A percentile compares a stretch with the other conserved stretches of the same genome.
Evolutionary conservation across 2,797 vertebrate species (phyloP).

Genomic region (Labeo calbasu): DNA sequence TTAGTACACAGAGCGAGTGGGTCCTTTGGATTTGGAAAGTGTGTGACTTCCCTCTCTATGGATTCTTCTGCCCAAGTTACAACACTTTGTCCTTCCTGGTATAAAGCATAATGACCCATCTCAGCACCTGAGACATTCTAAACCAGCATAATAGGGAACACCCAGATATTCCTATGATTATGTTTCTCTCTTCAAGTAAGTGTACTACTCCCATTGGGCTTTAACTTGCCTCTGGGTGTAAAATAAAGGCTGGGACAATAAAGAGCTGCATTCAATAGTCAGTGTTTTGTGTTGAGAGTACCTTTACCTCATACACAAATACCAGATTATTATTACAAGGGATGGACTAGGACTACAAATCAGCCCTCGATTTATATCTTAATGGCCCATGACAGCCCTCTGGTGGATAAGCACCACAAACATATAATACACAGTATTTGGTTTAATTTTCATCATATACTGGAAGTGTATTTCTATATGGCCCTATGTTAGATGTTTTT

Average conservation of each 20-base stretch:
- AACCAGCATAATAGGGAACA: constrained; percentile 80
- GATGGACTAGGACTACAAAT: not conserved
- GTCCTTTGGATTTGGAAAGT: not conserved
- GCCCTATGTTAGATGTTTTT: not conserved
- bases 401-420: not conserved
- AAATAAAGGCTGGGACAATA: constrained; percentile 38
- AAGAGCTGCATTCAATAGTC: constrained; percentile 38
- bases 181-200: constrained; percentile 68
- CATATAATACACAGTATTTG: not conserved
- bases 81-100: constrained; percentile 49
- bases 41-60: constrained; percentile 1
- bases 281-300: constrained; percentile 22
- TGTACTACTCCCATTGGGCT: constrained; percentile 61
- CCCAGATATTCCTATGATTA: constrained; percentile 73
- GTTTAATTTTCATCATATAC: not conserved
- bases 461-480: not conserved
- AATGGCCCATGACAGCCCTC: not conserved
- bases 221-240: constrained; percentile 63
- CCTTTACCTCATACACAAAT: not conserved
- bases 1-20: constrained; percentile 37
- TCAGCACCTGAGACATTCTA: constrained; percentile 76
- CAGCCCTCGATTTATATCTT: not conserved
- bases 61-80: constrained; percentile 15
- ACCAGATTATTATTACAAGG: constrained; percentile 1
- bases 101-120: constrained; percentile 65